Evolutionary conservation across 2,888 invertebrate genomes (phyloP).

Genomic region (Drosophila melanocephala): DNA sequence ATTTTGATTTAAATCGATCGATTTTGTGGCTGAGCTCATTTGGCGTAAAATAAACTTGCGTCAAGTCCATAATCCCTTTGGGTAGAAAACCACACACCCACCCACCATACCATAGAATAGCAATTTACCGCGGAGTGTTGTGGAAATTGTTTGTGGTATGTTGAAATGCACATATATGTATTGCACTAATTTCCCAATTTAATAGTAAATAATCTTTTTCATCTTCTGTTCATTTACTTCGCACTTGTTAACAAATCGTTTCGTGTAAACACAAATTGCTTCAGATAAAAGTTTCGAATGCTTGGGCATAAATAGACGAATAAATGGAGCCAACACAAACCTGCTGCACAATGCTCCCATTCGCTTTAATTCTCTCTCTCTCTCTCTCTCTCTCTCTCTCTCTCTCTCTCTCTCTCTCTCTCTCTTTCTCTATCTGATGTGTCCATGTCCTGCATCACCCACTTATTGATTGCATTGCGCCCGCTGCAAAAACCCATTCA

Average conservation of each 20-base stretch:
- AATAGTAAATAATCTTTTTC: constrained; percentile 27
- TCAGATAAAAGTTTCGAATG: constrained; percentile 19
- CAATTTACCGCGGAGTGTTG: constrained; percentile 28
- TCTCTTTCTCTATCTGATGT: not conserved
- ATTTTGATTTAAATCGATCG: constrained; percentile 80
- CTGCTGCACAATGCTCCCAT: constrained; percentile 7
- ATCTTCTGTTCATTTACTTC: constrained; percentile 35
- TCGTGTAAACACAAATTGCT: constrained; percentile 64
- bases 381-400: not conserved
- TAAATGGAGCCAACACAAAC: constrained; percentile 15
- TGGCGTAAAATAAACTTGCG: constrained; percentile 79
- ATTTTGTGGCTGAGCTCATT: constrained; percentile 80
- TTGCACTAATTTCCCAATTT: constrained; percentile 71
- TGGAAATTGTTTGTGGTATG: constrained; percentile 61
- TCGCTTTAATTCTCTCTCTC: not conserved
- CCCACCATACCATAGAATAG: not conserved
- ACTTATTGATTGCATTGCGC: constrained; percentile 55
- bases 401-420: not conserved
- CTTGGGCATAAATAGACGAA: constrained; percentile 34
- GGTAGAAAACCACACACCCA: constrained; percentile 6
- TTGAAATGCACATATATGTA: constrained; percentile 52
- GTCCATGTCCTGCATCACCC: constrained; percentile 31
- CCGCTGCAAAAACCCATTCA: constrained; percentile 23
- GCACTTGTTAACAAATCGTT: constrained; percentile 77
- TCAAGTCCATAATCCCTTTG: constrained; percentile 79